Evolutionary conservation across 2,888 invertebrate species (phyloP), one percentile per base, ranked within the genome.

Genomic region (Anarsia innoxiella): DNA sequence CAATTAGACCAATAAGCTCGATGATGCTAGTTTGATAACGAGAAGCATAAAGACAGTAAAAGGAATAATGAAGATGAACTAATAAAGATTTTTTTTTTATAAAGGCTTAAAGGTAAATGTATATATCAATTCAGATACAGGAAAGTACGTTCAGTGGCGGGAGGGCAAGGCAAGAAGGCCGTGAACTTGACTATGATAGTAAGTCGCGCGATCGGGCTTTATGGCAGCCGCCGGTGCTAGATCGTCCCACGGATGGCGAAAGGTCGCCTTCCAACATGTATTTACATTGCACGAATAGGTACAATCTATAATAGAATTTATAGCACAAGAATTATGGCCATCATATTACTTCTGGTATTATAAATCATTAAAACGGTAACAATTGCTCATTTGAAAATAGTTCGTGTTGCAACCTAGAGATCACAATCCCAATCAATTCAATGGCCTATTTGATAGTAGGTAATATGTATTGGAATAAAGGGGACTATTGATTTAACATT

Each of bases 111-210:
- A n/a, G n/a, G n/a, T n/a, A n/a, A n/a, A n/a, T n/a, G n/a, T n/a
- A n/a, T n/a, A n/a, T n/a, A n/a, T n/a, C n/a, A n/a, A n/a, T n/a
- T n/a, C n/a, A n/a, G n/a, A n/a, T n/a, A n/a, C n/a, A n/a, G n/a
- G n/a, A n/a, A n/a, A n/a, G n/a, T n/a, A n/a, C n/a, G n/a, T n/a
- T n/a, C n/a, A n/a, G n/a, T n/a, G 12, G n/a, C 10, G 33, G 11
- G 25, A 5, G 29, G 34, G 9, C 12, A 19, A 36, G 23, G 31
- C 31, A 36, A 25, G 41, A 56, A 63, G 71, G 54, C 76, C 76
- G 60, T 77, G 79, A 80, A 79, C 79, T 79, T 79, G 76, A 73
- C 71, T 71, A 63, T 58, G 66, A 64, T 63, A 69, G 66, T 66
- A 64, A 58, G 59, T 57, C 56, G 59, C 64, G 52, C 53, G 61